Evolutionary conservation across 1,140 invertebrate genomes (phyloP), one percentile per base, ranked within the genome.

Genomic region (Diplogasteroides magnus): DNA sequence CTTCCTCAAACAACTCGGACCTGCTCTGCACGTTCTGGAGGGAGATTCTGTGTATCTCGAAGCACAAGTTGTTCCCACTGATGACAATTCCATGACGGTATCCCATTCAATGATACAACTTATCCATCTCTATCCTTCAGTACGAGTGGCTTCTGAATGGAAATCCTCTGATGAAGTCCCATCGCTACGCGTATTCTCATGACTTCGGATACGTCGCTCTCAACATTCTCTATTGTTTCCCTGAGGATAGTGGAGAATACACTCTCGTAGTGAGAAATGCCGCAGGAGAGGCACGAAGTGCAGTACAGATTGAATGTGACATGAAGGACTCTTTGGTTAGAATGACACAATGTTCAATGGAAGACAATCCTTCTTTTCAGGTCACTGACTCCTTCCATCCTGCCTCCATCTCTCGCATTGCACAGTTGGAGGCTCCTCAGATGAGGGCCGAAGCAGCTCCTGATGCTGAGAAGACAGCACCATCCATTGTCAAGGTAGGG

Each of bases 201-300:
- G 93, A 97, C 80, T 96, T 97, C 83, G 93, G 93, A 31, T 96
- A 94, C 83, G 93, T 96, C 48, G 91, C 93, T 61, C 86, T 97
- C 65, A 93, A 96, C 83, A 91, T 97, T 78, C 85, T 96, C 13
- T 95, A 95, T 83, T 89, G 91, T 1, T 96, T 94, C 83, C 87
- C 91, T 61, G 93, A 97, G 86, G 94, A 97, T 84, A 90, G 83
- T 55, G 85, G 84, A 23, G 77, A 78, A 1, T 86, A 86, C 76
- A 85, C 84, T 13, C 84, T 86, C 11, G 74, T 85, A 11, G 75
- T 85, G 19, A 77, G 82, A 59, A 86, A 86, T 74, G 72, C 79
- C n/a, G 82, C 81, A 6, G 86, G 86, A 19, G 86, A 86, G 73
- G 79, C 81, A 0, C 76, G 78, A 29, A 82, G 73, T 13, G 59